phyloP scores from a whole-genome alignment of 2,888 invertebrate genomes.

The Diaphora mendica region DNA sequence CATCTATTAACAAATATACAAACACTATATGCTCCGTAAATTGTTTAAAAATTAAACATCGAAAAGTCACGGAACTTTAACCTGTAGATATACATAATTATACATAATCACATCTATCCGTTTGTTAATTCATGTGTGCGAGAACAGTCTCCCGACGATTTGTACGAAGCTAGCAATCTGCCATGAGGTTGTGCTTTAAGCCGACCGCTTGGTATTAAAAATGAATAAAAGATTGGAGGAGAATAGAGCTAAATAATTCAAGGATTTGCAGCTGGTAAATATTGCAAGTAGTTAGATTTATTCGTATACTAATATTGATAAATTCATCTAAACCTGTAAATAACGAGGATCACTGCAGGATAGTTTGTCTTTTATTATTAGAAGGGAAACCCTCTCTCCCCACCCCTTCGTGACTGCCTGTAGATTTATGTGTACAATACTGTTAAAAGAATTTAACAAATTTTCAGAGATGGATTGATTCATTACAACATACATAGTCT shows the following conservation, averaged over 20 bases:
- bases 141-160: constrained; percentile 56
- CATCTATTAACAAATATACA: too few relatives aligned
- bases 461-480: too few relatives aligned
- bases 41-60: too few relatives aligned
- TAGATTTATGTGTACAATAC: too few relatives aligned
- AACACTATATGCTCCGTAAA: too few relatives aligned
- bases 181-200: constrained; percentile 15
- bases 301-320: neutral
- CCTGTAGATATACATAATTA: constrained; percentile 48
- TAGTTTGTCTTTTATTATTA: too few relatives aligned
- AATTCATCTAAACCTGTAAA: too few relatives aligned
- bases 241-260: constrained; percentile 14
- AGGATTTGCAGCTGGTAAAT: constrained; percentile 1
- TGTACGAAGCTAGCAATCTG: constrained; percentile 25
- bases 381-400: too few relatives aligned
- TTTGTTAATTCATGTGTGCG: constrained; percentile 60
- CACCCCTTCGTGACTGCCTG: too few relatives aligned
- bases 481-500: too few relatives aligned
- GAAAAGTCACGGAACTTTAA: constrained; percentile 5
- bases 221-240: constrained; percentile 25
- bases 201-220: constrained; percentile 6
- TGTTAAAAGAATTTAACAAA: too few relatives aligned
- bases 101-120: constrained; percentile 54
- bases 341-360: too few relatives aligned
- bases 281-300: constrained; percentile 2